Evolutionary conservation across 2,113 vertebrate species (phyloP).

Genomic region (Colius striatus): DNA sequence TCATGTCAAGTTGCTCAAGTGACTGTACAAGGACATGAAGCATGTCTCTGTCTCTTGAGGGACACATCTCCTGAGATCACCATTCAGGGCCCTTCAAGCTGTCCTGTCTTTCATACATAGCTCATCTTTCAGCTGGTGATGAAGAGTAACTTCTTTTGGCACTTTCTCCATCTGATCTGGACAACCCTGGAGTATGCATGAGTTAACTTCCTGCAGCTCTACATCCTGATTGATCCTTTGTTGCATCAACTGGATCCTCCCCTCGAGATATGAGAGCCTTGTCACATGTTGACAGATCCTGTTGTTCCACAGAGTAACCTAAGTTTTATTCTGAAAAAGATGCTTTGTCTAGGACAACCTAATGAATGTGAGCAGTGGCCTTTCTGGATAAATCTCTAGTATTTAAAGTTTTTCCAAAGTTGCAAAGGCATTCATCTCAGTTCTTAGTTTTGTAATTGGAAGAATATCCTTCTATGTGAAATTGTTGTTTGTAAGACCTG

Average conservation of each 20-base stretch:
- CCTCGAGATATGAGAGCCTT: not conserved
- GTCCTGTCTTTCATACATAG: slow-evolving; percentile 34
- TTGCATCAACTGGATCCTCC: slow-evolving; percentile 30
- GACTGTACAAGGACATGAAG: slow-evolving; percentile 47
- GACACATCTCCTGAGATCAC: slow-evolving; percentile 29
- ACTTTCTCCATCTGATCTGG: slow-evolving; percentile 39
- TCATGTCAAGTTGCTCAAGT: slow-evolving; percentile 35
- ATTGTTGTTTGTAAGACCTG: not conserved
- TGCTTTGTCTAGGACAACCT: not conserved
- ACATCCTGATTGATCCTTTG: not conserved
- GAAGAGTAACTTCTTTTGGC: slow-evolving; percentile 52
- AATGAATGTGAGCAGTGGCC: not conserved
- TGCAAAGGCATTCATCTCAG: not conserved
- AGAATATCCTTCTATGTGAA: not conserved
- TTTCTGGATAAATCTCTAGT: not conserved
- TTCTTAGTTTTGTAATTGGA: not conserved
- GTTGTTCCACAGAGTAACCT: not conserved
- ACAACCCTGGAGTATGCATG: slow-evolving; percentile 31
- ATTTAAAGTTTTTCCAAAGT: not conserved
- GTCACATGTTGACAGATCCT: slow-evolving; percentile 22
- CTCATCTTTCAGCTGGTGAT: slow-evolving; percentile 41
- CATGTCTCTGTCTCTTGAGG: slow-evolving; percentile 45
- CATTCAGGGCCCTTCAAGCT: slow-evolving; percentile 37
- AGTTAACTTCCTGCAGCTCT: slow-evolving; percentile 49
- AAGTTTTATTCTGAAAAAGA: not conserved